Base-by-base conservation (phyloP, 2,113 vertebrate genomes). In the Pterophyllum scalare region DNA sequence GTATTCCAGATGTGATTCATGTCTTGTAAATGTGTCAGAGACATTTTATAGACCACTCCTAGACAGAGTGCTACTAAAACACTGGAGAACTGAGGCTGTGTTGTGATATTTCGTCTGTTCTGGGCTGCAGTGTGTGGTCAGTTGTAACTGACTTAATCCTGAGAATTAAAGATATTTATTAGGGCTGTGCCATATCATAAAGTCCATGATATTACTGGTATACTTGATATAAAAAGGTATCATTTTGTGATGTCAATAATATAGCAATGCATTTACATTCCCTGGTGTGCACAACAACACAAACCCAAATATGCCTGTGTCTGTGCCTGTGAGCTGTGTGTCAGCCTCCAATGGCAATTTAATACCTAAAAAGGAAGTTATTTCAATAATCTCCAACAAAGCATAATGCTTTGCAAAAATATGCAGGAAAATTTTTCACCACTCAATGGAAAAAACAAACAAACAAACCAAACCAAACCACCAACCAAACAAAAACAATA, bases 11-110 rank as follows among this genome's bases (percentile, higher is more conserved):
- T 87, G 46, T 20, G 62, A 87, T 31, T 19, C 35, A 61, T 59
- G 75, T 78, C 56, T 62, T 70, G 75, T 82, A 77, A 92, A 86
- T 19, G 49, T 46, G 74, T 60, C 82, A 26, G 56, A 28, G 22
- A 62, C 33, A 57, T 61, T 90, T 89, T 84, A 82, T 82, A 59
- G 28, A 74, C 12, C 46, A 26, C 72, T 85, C 26, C 49, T n/a
- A 19, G 35, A 78, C 1, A 52, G 26, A 86, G 76, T 8, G n/a
- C 75, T 75, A 6, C 0, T 85, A 87, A 82, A 87, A 81, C 82
- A 79, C 15, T 38, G n/a, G n/a, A 75, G 40, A 76, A 20, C n/a
- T 33, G 19, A 79, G 22, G 59, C 46, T 38, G 22, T 6, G 40
- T 19, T 77, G 76, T 60, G 59, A 57, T 40, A 22, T 77, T 72